These are phyloP conservation scores for Eurytoma adleriae DNA, from an alignment of 2,888 invertebrate genomes.

Conservation along the genomic window DNA sequence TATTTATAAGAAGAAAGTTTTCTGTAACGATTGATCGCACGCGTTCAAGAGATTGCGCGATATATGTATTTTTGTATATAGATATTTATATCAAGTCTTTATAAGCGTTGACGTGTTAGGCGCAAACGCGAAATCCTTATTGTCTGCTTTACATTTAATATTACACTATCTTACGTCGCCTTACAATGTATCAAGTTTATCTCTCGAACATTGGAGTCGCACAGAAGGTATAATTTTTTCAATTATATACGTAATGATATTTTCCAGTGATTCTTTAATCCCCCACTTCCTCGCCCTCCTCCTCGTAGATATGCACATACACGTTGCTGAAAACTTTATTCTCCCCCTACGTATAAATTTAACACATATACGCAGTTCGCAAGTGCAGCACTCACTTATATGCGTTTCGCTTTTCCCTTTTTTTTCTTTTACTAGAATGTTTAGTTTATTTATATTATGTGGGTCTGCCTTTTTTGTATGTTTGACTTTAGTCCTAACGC, in stretches of 20 bases:
- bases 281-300: neutral
- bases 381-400: neutral
- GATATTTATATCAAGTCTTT: conserved; percentile 47
- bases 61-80: conserved; percentile 10
- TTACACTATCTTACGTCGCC: conserved; percentile 12
- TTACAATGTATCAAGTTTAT: conserved; percentile 38
- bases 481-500: conserved; percentile 35
- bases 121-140: conserved; percentile 51
- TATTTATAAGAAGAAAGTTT: conserved; percentile 32
- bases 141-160: conserved; percentile 47
- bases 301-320: neutral
- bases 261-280: neutral
- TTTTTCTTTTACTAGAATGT: neutral
- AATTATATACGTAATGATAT: neutral
- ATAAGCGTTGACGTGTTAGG: conserved; percentile 48
- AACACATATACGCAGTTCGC: neutral
- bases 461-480: conserved; percentile 4
- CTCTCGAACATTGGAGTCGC: conserved; percentile 26
- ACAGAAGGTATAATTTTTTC: conserved; percentile 11
- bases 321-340: neutral
- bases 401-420: neutral
- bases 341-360: neutral
- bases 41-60: conserved; percentile 22
- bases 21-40: conserved; percentile 50
- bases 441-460: conserved; percentile 25